Evolutionary conservation across 1,140 invertebrate genomes (phyloP), one percentile per base, ranked within the genome.

Genomic region (Thaumetopoea pityocampa): DNA sequence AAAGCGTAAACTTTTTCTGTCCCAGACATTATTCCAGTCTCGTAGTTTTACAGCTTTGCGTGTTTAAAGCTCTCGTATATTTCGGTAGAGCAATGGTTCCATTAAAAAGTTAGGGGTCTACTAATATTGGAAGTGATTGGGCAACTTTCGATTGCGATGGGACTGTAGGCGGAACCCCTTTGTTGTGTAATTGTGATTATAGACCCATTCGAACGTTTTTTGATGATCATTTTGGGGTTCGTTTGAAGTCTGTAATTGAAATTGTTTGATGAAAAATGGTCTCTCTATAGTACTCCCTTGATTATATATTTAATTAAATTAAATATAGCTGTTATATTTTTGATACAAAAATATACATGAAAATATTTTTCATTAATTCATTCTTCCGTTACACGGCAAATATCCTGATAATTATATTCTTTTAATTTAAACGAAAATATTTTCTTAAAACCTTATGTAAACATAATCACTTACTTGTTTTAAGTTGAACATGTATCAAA

Each of bases 1-100:
- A 79, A 72, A 77, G 70, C 70, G 64, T 72, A 66, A 66, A 77
- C 69, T 76, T 80, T 79, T 79, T 80, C 67, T 70, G 67, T 76
- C 65, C 67, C 69, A 67, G 61, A 69, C 62, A 70, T 74, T 80
- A 80, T 80, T 77, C 76, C 65, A 59, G 70, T 80, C 76, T 72
- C 76, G 76, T 80, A 77, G 66, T 67, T 71, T 46, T 67, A 44
- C 45, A 62, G 69, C 67, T 71, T 69, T 73, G 64, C 67, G 57
- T 79, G 70, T 80, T 76, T 68, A 66, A 74, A 72, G 66, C 65
- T 70, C 67, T 53, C 51, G 58, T 60, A 73, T 77, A 77, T 79
- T 74, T 74, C 63, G 71, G 62, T 67, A 52, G 52, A 61, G 59
- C 52, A 55, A 49, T 30, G 47, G 57, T 70, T 77, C 70, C 69